Base-by-base conservation (phyloP, 2,797 vertebrate genomes). In the Caiman crocodilus region DNA sequence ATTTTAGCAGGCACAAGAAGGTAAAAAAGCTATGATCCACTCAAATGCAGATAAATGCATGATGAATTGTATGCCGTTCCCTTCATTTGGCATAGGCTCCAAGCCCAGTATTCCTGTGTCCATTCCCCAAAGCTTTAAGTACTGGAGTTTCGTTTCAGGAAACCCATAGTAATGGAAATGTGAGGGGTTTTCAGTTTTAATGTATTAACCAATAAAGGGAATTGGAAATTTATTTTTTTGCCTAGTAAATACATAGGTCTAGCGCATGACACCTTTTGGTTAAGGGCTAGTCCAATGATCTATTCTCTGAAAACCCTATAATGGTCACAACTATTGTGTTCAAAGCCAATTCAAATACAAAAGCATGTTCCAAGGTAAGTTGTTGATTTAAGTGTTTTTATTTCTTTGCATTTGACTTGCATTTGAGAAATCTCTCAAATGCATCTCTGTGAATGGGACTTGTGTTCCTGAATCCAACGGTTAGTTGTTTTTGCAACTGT, bases 41-140 rank as follows among this genome's bases (percentile, higher is more conserved):
- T 75, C 20, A 25, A 74, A 60, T 64, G 83, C 28, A 64, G 86
- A 56, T 86, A 14, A 88, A 89, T 90, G 42, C 59, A 6, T 58
- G 86, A 18, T 14, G 30, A 26, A 65, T 30, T 55, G 23, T 20
- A 16, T 0, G 1, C 35, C 82, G 55, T 26, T 84, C 5, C 84
- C 50, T 2, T 15, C 73, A 18, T 0, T 57, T 81, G 89, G 59
- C 17, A 25, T 20, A 57, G 60, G 57, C 21, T 76, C 57, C 50
- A 56, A 30, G 64, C 16, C 14, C 60, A 32, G 16, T 16, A 82
- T 71, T 95, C 78, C 35, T 81, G 14, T 30, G 6, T 76, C 3
- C 2, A 28, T 82, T 92, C 61, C 76, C 90, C 81, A 81, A 63
- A 86, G 76, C 81, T 71, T 28, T 56, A 82, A 74, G 25, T 78